phyloP scores from a whole-genome alignment of 2,888 invertebrate species.

The Agriotes lineatus region DNA sequence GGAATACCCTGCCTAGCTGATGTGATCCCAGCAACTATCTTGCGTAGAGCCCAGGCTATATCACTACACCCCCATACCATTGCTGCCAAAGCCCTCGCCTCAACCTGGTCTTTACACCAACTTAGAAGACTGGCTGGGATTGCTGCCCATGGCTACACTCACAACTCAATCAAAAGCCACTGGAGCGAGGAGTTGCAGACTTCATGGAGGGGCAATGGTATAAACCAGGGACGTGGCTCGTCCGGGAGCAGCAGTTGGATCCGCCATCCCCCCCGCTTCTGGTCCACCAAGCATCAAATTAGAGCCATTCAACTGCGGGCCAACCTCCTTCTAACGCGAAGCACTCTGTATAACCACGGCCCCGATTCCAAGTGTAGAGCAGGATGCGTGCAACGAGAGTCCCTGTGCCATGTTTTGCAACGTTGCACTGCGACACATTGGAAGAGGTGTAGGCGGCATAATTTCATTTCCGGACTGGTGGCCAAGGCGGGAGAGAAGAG shows the following conservation, averaged over 20 bases:
- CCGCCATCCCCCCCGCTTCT: too few relatives aligned
- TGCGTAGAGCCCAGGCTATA: background rate
- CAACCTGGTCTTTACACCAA: background rate
- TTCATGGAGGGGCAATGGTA: background rate
- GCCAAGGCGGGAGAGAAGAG: too few relatives aligned
- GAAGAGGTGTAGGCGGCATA: too few relatives aligned
- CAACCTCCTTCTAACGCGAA: too few relatives aligned
- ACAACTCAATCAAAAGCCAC: background rate
- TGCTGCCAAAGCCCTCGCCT: background rate
- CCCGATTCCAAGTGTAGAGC: background rate
- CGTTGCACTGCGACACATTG: constrained; percentile 9
- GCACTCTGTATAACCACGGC: background rate
- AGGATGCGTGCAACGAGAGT: background rate
- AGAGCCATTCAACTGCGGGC: too few relatives aligned
- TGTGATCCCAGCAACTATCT: background rate
- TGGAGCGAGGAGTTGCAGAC: background rate
- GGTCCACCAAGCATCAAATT: too few relatives aligned
- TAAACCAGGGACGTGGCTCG: background rate
- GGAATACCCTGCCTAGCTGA: background rate
- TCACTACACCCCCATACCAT: background rate
- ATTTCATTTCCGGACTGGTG: too few relatives aligned
- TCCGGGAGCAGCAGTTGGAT: too few relatives aligned
- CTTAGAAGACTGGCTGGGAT: background rate
- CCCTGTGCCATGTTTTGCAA: constrained; percentile 41
- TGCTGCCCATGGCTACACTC: background rate